Base-by-base conservation (phyloP, 2,888 invertebrate genomes). In the Mythimna impura region DNA sequence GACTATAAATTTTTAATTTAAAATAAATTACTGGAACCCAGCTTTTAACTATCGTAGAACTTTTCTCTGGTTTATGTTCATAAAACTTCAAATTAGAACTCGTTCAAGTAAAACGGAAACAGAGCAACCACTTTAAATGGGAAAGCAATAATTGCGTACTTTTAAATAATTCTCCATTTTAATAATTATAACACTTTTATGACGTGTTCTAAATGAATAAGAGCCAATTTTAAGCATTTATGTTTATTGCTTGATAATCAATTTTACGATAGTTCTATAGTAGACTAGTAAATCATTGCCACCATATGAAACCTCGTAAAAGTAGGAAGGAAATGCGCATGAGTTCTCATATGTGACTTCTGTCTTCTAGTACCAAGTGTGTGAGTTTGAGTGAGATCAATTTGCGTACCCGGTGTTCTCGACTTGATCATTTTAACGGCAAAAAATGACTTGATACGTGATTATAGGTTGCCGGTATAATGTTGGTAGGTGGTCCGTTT, bases 151-250 rank as follows among this genome's bases (percentile, higher is more conserved):
- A 65, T 73, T 62, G 61, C 50, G 68, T 67, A 74, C 62, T 66
- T 60, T 66, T 70, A 68, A 76, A 72, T 71, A 69, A 67, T 78
- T 76, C 57, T 66, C 57, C 71, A 78, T 69, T 76, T 82, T 76
- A 77, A 84, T 76, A 77, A 84, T 86, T 77, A 82, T 76, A 75
- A 81, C 66, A 73, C 60, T 85, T 88, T 87, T 89, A 88, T 77
- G 72, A 76, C 62, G 76, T 73, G 78, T 75, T 75, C 77, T 70
- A 77, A 82, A 81, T 81, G 64, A 86, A 80, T 73, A 69, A 80
- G 69, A 65, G 47, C n/a, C 67, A 71, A 50, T 81, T 73, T 73
- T 72, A 79, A 80, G 70, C 72, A 61, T 69, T 76, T 73, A 80
- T 72, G 66, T 86, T 85, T 84, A 87, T 80, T 77, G 72, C 77